These are phyloP conservation scores for Terebella lapidaria DNA, from an alignment of 2,888 invertebrate species.

Conservation along the genomic window DNA sequence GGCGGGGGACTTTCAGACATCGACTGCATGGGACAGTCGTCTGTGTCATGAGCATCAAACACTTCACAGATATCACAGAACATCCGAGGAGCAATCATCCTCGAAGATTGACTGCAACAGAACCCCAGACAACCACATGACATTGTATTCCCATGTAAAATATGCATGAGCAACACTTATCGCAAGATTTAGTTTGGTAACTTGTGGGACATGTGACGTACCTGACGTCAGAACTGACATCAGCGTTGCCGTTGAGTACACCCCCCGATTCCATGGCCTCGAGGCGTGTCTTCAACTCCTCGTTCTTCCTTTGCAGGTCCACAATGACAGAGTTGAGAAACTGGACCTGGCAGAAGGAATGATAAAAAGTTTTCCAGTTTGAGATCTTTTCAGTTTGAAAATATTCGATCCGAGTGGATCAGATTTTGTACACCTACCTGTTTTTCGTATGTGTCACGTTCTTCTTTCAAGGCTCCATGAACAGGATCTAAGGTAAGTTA, in stretches of 20 bases:
- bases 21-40: conserved; percentile 88
- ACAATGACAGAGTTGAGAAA: conserved; percentile 96
- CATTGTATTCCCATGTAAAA: no score
- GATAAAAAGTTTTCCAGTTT: no score
- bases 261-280: conserved; percentile 71
- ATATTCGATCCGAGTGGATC: no score
- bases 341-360: conserved; percentile 58
- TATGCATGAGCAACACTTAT: no score
- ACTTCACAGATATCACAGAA: conserved; percentile 98
- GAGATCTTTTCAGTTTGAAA: no score
- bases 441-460: not conserved
- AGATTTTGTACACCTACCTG: not conserved
- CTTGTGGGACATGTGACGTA: no score
- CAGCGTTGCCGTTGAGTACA: conserved; percentile 39
- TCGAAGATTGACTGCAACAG: no score
- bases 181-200: no score
- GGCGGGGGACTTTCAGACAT: conserved; percentile 57
- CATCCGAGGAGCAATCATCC: conserved; percentile 65
- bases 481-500: no score
- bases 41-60: conserved; percentile 95
- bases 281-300: conserved; percentile 72
- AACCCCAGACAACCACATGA: no score
- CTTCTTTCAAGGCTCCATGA: not conserved
- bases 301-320: conserved; percentile 90
- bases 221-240: no score